Evolutionary conservation across 2,888 invertebrate genomes (phyloP).

Genomic region (Cephus spinipes): DNA sequence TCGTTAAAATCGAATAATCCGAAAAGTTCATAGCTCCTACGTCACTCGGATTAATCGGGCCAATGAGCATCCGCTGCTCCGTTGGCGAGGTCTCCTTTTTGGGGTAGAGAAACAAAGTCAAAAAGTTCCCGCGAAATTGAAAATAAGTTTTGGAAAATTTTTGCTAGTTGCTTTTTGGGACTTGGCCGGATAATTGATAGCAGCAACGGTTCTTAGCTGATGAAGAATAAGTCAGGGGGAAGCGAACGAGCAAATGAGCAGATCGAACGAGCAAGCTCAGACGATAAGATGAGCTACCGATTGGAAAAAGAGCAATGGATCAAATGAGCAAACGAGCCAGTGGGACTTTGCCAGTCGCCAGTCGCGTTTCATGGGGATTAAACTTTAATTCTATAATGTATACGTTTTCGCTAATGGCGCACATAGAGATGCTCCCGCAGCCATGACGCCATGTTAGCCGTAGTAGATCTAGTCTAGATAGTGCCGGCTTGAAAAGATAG

Average conservation of each 20-base stretch:
- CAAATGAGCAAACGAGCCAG: neutral
- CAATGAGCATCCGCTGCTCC: neutral
- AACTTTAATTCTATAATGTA: neutral
- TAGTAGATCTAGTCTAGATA: conserved; percentile 37
- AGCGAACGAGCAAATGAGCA: too few relatives aligned
- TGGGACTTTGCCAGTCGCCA: neutral
- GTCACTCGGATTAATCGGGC: neutral
- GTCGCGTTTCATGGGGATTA: conserved; percentile 2
- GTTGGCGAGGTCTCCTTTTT: neutral
- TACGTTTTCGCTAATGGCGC: neutral
- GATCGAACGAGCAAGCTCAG: neutral
- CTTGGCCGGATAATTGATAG: too few relatives aligned
- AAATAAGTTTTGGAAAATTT: too few relatives aligned
- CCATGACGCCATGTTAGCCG: conserved; percentile 18
- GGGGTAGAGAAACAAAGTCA: too few relatives aligned
- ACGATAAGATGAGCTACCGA: neutral
- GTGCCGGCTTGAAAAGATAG: conserved; percentile 24
- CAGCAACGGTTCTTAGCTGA: too few relatives aligned
- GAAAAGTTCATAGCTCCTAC: neutral
- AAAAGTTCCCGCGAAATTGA: too few relatives aligned
- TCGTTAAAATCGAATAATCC: neutral
- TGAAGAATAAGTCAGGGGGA: too few relatives aligned
- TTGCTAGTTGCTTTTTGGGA: too few relatives aligned
- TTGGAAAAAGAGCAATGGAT: neutral
- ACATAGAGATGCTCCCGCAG: conserved; percentile 9